These are phyloP conservation scores for Orthosia gracilis DNA, from an alignment of 2,888 invertebrate species.

Conservation along the genomic window DNA sequence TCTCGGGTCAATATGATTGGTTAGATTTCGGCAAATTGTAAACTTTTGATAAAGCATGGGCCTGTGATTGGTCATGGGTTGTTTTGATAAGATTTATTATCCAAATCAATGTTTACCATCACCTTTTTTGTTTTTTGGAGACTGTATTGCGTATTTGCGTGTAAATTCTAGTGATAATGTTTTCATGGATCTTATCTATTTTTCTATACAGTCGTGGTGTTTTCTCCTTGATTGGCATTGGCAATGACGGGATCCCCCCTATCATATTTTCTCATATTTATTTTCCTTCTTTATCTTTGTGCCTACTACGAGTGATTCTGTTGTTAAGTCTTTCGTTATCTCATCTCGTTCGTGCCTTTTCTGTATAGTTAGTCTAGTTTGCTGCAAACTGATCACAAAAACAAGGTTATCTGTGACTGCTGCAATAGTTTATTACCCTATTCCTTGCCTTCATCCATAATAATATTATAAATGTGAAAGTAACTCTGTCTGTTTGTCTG, in stretches of 20 bases:
- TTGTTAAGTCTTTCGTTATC: not conserved
- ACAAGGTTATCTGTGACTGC: not conserved
- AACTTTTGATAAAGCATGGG: constrained; percentile 22
- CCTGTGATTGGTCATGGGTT: constrained; percentile 19
- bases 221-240: not conserved
- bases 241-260: not conserved
- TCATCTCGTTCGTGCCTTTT: not conserved
- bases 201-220: not conserved
- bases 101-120: constrained; percentile 20
- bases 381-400: not conserved
- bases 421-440: not conserved
- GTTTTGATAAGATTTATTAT: constrained; percentile 37
- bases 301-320: not conserved
- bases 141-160: constrained; percentile 14
- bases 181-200: constrained; percentile 29
- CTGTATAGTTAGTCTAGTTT: too few species aligned
- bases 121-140: constrained; percentile 21
- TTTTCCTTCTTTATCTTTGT: constrained; percentile 10
- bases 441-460: too few species aligned
- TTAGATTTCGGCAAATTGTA: constrained; percentile 21
- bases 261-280: not conserved
- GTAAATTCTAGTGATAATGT: constrained; percentile 22
- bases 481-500: too few species aligned
- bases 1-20: constrained; percentile 17
- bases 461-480: too few species aligned